phyloP scores from a whole-genome alignment of 2,797 vertebrate genomes.

The Neosalanx taihuensis region DNA sequence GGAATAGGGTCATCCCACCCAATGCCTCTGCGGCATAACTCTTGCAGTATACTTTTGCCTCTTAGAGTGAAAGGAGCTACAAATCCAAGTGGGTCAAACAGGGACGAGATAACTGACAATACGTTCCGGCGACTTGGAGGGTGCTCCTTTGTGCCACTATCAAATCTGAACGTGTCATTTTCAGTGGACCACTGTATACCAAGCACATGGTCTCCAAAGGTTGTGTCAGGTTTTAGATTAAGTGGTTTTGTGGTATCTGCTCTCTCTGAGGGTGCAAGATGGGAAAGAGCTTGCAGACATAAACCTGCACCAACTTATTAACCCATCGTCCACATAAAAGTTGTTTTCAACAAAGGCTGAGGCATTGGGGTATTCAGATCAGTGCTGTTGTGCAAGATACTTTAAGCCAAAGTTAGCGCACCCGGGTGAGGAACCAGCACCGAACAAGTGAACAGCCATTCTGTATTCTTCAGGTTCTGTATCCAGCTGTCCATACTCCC shows the following conservation, averaged over 20 bases:
- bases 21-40: conserved; percentile 12
- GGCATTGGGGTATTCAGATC: conserved; percentile 7
- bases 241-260: conserved; percentile 10
- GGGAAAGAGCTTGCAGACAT: conserved; percentile 5
- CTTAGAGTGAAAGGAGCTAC: conserved; percentile 14
- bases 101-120: conserved; percentile 14
- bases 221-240: background rate
- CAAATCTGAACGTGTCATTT: conserved; percentile 24
- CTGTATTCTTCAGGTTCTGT: conserved; percentile 32
- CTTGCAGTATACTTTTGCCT: conserved; percentile 30
- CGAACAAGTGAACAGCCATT: background rate
- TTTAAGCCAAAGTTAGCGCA: conserved; percentile 35
- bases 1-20: conserved; percentile 22
- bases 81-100: conserved; percentile 23
- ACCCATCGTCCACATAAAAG: conserved; percentile 41
- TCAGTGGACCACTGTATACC: conserved; percentile 34
- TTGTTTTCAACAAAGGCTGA: conserved; percentile 36
- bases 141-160: background rate
- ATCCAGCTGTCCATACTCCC: conserved; percentile 31
- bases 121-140: no score
- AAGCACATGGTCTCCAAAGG: background rate
- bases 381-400: conserved; percentile 12
- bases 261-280: conserved; percentile 20
- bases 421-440: conserved; percentile 25
- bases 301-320: conserved; percentile 34